Conservation (phyloP, 2,888 invertebrate genomes). For the Lamproptera curius region DNA sequence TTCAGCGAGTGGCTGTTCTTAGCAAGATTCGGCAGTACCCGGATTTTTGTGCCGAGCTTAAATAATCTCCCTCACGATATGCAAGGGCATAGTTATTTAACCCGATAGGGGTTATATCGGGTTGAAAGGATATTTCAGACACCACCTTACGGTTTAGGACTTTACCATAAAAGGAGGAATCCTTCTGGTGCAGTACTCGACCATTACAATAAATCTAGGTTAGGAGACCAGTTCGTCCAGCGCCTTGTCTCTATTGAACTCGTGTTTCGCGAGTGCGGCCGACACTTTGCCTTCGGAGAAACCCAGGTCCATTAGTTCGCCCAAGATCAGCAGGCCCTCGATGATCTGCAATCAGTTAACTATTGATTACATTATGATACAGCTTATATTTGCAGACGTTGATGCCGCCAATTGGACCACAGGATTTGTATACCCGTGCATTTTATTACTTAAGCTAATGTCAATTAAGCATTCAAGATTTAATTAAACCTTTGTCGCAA, state of each 20-base stretch:
- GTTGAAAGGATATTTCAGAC: neutral
- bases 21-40: neutral
- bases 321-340: conserved; percentile 87
- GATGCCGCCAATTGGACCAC: too few species aligned
- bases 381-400: too few species aligned
- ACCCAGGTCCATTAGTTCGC: conserved; percentile 89
- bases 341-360: conserved; percentile 80
- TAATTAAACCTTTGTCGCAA: too few species aligned
- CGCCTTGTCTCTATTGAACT: conserved; percentile 91
- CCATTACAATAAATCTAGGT: too few species aligned
- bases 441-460: too few species aligned
- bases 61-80: too few species aligned
- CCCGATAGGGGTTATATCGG: neutral
- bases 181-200: neutral
- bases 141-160: too few species aligned
- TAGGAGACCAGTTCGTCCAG: conserved; percentile 87
- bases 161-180: too few species aligned
- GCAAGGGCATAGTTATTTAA: neutral
- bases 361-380: too few species aligned
- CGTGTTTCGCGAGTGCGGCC: conserved; percentile 84
- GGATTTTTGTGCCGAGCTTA: too few species aligned
- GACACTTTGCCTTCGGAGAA: conserved; percentile 88
- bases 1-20: neutral
- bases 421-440: too few species aligned
- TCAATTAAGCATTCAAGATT: neutral